These are phyloP conservation scores for Laticauda laticaudata DNA, from an alignment of 2,113 vertebrate species.

Conservation along the genomic window DNA sequence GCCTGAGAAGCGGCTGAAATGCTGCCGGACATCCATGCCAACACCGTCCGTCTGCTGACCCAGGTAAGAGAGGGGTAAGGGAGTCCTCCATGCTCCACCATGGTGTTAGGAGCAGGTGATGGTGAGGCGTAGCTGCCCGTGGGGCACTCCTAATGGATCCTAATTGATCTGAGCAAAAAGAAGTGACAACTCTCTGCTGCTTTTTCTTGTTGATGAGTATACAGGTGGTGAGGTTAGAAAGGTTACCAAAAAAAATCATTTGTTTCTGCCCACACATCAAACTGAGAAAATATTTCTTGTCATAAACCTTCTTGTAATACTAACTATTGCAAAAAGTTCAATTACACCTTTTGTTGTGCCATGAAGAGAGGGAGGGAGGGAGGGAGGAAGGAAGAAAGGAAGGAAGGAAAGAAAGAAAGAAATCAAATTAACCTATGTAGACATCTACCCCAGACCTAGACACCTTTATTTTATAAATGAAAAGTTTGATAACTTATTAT, in stretches of 20 bases:
- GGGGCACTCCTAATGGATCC: too few relatives aligned
- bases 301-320: constrained; percentile 1
- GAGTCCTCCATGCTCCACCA: too few relatives aligned
- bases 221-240: constrained; percentile 10
- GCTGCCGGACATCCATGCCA: too few relatives aligned
- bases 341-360: neutral
- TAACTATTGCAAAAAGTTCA: neutral
- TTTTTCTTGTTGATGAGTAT: constrained; percentile 30
- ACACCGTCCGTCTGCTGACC: too few relatives aligned
- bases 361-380: neutral
- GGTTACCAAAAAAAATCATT: constrained; percentile 31
- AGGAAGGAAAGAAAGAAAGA: neutral
- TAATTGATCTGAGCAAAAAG: constrained; percentile 40
- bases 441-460: constrained; percentile 36
- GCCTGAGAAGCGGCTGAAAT: too few relatives aligned
- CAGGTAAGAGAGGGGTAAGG: too few relatives aligned
- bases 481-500: neutral
- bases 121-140: too few relatives aligned
- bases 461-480: constrained; percentile 24
- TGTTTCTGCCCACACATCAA: constrained; percentile 27
- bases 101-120: too few relatives aligned
- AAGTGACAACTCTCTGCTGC: constrained; percentile 3
- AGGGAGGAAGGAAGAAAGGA: neutral
- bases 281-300: constrained; percentile 30
- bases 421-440: neutral